phyloP scores from a whole-genome alignment of 2,888 invertebrate species.

The Galerucella calmariensis region DNA sequence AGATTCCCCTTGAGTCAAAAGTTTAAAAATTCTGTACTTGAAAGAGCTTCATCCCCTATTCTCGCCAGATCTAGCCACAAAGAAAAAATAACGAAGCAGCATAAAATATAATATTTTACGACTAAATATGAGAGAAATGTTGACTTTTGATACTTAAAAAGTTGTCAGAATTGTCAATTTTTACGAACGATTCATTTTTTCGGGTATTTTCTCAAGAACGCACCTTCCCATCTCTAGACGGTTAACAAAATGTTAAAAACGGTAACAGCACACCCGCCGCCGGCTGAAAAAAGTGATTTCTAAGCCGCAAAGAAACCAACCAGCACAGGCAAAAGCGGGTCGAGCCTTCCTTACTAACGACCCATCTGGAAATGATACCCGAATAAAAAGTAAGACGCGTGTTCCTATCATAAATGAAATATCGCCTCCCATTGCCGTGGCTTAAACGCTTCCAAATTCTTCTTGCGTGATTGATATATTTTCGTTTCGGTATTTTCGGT shows the following conservation, averaged over 20 bases:
- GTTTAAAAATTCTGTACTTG: no score
- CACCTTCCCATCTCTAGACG: conserved; percentile 21
- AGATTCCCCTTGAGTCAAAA: no score
- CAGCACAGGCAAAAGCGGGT: conserved; percentile 23
- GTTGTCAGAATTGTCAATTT: no score
- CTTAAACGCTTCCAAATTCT: conserved; percentile 40
- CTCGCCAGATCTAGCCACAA: no score
- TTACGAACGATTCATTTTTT: background rate
- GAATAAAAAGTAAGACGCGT: conserved; percentile 51
- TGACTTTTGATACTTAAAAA: no score
- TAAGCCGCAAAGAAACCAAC: conserved; percentile 46
- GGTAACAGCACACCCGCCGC: conserved; percentile 53
- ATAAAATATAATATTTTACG: no score
- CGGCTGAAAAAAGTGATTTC: conserved; percentile 54
- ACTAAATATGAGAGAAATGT: no score
- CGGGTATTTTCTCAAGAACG: background rate
- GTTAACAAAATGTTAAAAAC: conserved; percentile 37
- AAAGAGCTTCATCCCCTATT: no score
- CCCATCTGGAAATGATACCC: conserved; percentile 50
- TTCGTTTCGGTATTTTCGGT: conserved; percentile 27
- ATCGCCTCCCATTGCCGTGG: conserved; percentile 40
- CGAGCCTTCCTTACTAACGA: conserved; percentile 45
- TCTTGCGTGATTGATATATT: conserved; percentile 43
- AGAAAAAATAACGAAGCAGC: no score
- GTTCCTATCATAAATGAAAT: conserved; percentile 52